phyloP scores from a whole-genome alignment of 2,888 invertebrate genomes.

The Charanyca ferruginea region DNA sequence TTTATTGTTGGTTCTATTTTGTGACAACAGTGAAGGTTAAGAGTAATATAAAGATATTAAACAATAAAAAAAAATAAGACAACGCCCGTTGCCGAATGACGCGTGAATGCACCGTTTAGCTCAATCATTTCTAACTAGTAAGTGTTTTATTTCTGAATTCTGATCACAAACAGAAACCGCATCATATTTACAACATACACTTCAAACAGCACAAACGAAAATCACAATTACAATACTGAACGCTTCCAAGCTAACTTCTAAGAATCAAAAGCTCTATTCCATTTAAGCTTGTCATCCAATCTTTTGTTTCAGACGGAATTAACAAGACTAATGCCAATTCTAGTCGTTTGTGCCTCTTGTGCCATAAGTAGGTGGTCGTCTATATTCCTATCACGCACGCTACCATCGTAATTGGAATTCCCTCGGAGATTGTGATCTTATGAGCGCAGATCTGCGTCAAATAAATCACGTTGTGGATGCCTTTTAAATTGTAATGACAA shows the following conservation, averaged over 20 bases:
- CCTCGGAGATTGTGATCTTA: conserved; percentile 82
- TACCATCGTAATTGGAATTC: conserved; percentile 85
- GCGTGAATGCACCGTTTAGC: too few species aligned
- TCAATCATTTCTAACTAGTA: too few species aligned
- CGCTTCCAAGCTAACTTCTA: conserved; percentile 1
- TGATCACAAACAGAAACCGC: background rate
- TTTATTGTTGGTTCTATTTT: too few species aligned
- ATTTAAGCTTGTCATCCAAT: conserved; percentile 11
- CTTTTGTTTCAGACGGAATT: conserved; percentile 31
- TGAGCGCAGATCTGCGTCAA: conserved; percentile 78
- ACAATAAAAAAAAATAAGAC: too few species aligned
- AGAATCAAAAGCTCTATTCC: conserved; percentile 4
- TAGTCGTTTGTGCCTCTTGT: conserved; percentile 38
- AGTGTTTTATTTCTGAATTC: too few species aligned
- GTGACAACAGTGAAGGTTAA: too few species aligned
- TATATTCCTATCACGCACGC: conserved; percentile 78
- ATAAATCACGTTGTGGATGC: conserved; percentile 77
- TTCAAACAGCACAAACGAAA: background rate
- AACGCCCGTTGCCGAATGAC: too few species aligned
- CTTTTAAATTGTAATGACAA: conserved; percentile 72
- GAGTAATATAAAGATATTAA: too few species aligned
- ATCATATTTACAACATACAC: background rate
- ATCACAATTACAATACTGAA: conserved; percentile 4
- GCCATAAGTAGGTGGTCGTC: conserved; percentile 46
- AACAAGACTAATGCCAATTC: conserved; percentile 46